phyloP scores from a whole-genome alignment of 2,113 vertebrate species.

The Calyptommatus sinebrachiatus region DNA sequence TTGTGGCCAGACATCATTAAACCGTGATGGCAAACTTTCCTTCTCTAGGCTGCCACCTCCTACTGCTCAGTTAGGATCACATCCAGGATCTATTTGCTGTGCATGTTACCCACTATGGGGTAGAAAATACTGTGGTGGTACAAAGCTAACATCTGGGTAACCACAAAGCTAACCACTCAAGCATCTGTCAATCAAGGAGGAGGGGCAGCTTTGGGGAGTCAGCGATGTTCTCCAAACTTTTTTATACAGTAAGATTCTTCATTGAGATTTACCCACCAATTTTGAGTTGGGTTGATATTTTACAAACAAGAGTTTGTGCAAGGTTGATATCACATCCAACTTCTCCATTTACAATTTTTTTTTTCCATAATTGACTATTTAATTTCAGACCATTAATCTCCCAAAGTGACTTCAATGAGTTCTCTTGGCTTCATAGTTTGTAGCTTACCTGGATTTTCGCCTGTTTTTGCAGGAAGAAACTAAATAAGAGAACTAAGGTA shows the following conservation, averaged over 20 bases:
- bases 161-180: background rate
- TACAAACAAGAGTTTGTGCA: no score
- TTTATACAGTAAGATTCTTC: background rate
- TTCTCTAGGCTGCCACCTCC: conserved; percentile 16
- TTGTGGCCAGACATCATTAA: conserved; percentile 49
- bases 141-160: fast-evolving
- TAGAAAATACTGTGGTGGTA: background rate
- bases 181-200: background rate
- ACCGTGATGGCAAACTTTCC: conserved; percentile 51
- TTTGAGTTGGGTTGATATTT: background rate
- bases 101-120: background rate
- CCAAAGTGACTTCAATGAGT: background rate
- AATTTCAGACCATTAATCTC: background rate
- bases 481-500: background rate
- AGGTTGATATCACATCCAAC: no score
- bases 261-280: background rate
- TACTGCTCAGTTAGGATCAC: conserved; percentile 47
- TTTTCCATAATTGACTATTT: background rate
- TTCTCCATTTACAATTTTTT: background rate
- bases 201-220: no score
- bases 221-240: background rate
- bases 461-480: background rate
- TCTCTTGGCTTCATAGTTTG: no score
- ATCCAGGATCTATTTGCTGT: background rate
- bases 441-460: background rate